A percentile compares a stretch with the other conserved stretches of the same genome.
Conservation (phyloP, 2,888 invertebrate species). For the Pegoplata infirma region DNA sequence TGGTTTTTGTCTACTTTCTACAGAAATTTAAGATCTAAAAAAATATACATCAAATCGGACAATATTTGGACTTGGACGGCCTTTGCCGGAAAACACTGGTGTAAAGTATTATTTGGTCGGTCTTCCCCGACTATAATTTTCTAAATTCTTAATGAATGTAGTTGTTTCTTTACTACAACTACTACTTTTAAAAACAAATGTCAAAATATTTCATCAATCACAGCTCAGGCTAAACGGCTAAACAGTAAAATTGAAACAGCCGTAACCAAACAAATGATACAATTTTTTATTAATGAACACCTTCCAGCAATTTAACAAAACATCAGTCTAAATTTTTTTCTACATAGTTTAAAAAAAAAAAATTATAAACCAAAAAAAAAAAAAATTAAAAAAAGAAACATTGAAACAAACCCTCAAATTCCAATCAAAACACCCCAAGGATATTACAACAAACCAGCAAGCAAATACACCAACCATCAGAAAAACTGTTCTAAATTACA, state of each 20-base stretch:
- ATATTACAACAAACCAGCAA: not conserved
- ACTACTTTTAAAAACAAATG: conserved; percentile 36
- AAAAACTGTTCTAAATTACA: no score
- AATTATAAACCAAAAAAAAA: not conserved
- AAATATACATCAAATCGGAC: no score
- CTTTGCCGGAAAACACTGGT: no score
- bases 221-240: conserved; percentile 4
- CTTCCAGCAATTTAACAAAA: conserved; percentile 35
- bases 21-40: no score
- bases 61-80: no score
- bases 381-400: no score
- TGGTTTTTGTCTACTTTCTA: no score
- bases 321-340: not conserved
- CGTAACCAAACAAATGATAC: conserved; percentile 24
- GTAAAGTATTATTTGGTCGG: no score
- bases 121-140: no score
- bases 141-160: conserved; percentile 10
- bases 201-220: conserved; percentile 60
- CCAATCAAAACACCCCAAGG: conserved; percentile 18
- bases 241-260: not conserved
- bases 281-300: conserved; percentile 50
- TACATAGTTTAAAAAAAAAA: not conserved
- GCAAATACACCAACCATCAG: no score
- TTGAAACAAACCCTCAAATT: conserved; percentile 43
- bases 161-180: not conserved